Evolutionary conservation across 2,113 vertebrate species (phyloP), one percentile per base, ranked within the genome.

Genomic region (Gymnobelideus leadbeateri): DNA sequence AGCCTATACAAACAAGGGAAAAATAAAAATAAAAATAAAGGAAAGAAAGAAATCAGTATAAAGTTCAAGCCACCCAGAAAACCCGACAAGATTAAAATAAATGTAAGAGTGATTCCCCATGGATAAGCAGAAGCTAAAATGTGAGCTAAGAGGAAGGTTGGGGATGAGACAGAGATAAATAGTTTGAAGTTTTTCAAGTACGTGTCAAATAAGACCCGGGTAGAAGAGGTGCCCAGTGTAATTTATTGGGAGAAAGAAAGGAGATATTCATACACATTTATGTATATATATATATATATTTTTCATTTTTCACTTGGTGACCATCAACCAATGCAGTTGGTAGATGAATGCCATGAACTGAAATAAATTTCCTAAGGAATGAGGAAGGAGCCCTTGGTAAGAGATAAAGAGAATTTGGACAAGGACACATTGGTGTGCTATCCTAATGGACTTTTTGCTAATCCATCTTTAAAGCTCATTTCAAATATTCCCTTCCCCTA

Each of bases 21-120:
- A 97, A 90, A 84, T 96, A 96, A 91, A 96, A 46, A n/a, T n/a
- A n/a, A n/a, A n/a, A n/a, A n/a, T n/a, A 93, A 95, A 95, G 91
- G 93, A 14, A 7, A 91, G 96, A 94, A 3, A 94, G 94, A 97
- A 97, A 43, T 37, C 9, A 68, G 28, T 84, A 89, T 91, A 16
- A 46, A 93, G 90, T 94, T 49, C 94, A 97, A 97, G 97, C 94
- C 77, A 46, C 89, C 23, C 46, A 53, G 91, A 96, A 95, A 91
- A 49, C 16, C 19, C 84, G 1, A 23, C 89, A 90, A 96, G 77
- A 95, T 91, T 54, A 93, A 9, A 95, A 28, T 49, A 92, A 96
- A 97, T 97, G 94, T 96, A 97, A 95, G 93, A 96, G 96, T 77
- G 97, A 94, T 96, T 95, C 90, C 94, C 97, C 97, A 96, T 95